phyloP scores from a whole-genome alignment of 2,797 vertebrate species.

The Rallus crepitans region DNA sequence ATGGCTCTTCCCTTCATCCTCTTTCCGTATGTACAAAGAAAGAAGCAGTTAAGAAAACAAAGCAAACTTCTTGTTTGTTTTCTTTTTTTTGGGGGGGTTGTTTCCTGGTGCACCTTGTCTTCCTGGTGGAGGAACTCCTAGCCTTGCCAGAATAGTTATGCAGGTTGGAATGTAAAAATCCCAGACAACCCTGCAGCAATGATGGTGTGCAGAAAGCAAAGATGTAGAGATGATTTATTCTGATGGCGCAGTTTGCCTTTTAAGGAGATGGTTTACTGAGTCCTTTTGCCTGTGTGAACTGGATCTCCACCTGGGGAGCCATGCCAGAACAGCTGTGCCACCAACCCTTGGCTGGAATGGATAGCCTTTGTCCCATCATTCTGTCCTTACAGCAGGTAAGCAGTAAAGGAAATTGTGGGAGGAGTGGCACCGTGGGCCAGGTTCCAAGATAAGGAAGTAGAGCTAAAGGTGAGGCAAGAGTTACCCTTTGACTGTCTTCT shows the following conservation, averaged over 20 bases:
- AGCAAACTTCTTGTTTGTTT: not conserved
- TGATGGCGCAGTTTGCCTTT: conserved; percentile 45
- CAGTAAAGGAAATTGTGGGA: conserved; percentile 26
- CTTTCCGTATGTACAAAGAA: not conserved
- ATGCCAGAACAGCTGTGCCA: conserved; percentile 50
- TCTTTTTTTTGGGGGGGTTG: not conserved
- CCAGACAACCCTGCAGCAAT: conserved; percentile 30
- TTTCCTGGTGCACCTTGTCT: conserved; percentile 5
- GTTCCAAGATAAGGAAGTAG: conserved; percentile 14
- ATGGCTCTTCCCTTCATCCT: not conserved
- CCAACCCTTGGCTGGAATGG: not conserved
- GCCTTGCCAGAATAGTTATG: conserved; percentile 5
- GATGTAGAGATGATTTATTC: conserved; percentile 40
- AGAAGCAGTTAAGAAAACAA: not conserved
- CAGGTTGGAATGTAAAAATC: conserved; percentile 44
- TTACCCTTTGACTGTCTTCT: not conserved
- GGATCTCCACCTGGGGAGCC: conserved; percentile 54
- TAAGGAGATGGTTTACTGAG: conserved; percentile 44
- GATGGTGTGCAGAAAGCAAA: conserved; percentile 19
- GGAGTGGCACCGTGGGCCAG: not conserved
- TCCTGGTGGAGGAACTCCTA: conserved; percentile 5
- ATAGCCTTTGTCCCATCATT: conserved; percentile 33
- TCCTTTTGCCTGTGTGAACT: conserved; percentile 40
- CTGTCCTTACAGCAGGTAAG: not conserved
- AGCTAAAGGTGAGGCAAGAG: not conserved